Evolutionary conservation across 2,797 vertebrate species (phyloP).

Genomic region (Yasuhikotakia modesta): DNA sequence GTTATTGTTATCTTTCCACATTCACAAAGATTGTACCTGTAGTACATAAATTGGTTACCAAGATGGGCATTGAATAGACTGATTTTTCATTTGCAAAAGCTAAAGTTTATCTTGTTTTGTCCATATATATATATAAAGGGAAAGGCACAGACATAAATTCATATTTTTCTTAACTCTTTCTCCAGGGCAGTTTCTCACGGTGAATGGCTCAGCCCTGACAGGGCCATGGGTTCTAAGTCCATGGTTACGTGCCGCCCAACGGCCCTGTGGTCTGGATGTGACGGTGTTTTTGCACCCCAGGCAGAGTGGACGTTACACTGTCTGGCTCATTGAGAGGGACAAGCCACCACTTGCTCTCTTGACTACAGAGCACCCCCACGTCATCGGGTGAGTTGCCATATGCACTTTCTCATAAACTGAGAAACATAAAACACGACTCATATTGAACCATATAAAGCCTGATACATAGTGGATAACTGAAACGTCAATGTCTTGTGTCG

Average conservation of each 20-base stretch:
- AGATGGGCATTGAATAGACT: not conserved
- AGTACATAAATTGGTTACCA: not conserved
- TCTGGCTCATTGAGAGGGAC: conserved; percentile 78
- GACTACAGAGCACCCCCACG: conserved; percentile 74
- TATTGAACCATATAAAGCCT: not conserved
- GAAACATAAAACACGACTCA: not conserved
- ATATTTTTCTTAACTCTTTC: conserved; percentile 22
- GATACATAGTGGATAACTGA: no score
- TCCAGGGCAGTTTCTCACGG: conserved; percentile 76
- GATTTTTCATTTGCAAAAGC: not conserved
- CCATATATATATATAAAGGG: not conserved
- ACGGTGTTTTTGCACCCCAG: conserved; percentile 77
- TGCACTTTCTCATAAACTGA: not conserved
- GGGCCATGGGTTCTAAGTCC: conserved; percentile 82
- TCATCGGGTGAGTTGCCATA: conserved; percentile 75
- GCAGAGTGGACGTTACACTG: conserved; percentile 77
- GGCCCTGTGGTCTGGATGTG: conserved; percentile 76
- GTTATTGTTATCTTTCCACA: not conserved
- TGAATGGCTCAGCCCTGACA: conserved; percentile 73
- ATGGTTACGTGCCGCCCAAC: conserved; percentile 72
- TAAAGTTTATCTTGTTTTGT: not conserved
- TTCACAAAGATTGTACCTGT: not conserved
- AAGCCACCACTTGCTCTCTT: conserved; percentile 72
- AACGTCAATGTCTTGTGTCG: not conserved
- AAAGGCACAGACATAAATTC: not conserved